Conservation (phyloP, 2,113 vertebrate genomes). For the Meriones unguiculatus region DNA sequence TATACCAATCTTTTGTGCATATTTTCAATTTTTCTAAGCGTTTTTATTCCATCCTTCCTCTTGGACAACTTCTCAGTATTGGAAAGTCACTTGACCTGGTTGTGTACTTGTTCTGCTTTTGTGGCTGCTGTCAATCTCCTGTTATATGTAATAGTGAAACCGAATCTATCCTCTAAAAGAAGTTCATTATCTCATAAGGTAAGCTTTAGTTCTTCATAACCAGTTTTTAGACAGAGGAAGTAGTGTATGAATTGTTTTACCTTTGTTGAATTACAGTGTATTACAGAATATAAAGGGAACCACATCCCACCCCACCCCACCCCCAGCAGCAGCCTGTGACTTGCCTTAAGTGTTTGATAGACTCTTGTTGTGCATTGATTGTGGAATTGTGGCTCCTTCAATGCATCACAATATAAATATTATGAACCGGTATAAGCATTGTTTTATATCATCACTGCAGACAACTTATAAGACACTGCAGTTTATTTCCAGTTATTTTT, state of each 20-base stretch:
- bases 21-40: slow-evolving; percentile 88
- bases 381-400: slow-evolving; percentile 29
- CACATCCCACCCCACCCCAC: background rate
- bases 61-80: slow-evolving; percentile 92
- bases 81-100: slow-evolving; percentile 93
- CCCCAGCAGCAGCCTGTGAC: background rate
- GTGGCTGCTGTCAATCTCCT: slow-evolving; percentile 89
- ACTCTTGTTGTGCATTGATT: background rate
- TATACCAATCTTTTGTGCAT: slow-evolving; percentile 91
- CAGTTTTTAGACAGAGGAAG: background rate
- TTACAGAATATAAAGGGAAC: slow-evolving; percentile 25
- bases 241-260: slow-evolving; percentile 15
- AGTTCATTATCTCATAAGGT: slow-evolving; percentile 94
- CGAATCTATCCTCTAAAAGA: slow-evolving; percentile 91
- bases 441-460: background rate
- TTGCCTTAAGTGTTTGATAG: background rate
- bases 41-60: slow-evolving; percentile 87
- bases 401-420: background rate
- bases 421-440: background rate
- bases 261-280: background rate
- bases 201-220: slow-evolving; percentile 71
- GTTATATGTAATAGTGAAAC: slow-evolving; percentile 91
- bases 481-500: slow-evolving; percentile 44
- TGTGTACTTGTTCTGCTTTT: slow-evolving; percentile 90
- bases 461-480: slow-evolving; percentile 21